A percentile compares a stretch with the other conserved stretches of the same genome.
Conservation (phyloP, 2,888 invertebrate genomes). For the Thalpophila matura region DNA sequence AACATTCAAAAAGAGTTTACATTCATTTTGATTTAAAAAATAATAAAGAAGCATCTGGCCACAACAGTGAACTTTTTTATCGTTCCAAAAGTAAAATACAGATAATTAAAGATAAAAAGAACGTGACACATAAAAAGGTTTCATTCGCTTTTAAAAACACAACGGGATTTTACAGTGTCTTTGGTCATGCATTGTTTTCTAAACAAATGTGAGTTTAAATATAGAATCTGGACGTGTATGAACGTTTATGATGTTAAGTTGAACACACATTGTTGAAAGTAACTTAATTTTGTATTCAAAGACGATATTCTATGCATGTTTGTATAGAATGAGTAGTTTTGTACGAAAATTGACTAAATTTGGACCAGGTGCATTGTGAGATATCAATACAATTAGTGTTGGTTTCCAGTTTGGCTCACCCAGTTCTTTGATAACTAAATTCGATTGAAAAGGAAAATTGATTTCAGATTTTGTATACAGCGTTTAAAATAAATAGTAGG, state of each 20-base stretch:
- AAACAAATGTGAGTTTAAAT: constrained; percentile 77
- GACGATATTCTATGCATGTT: neutral
- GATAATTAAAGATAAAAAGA: constrained; percentile 66
- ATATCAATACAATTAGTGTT: constrained; percentile 1
- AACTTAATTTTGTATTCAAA: constrained; percentile 19
- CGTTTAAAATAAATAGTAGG: constrained; percentile 29
- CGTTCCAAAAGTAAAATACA: constrained; percentile 57
- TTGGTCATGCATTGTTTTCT: constrained; percentile 84
- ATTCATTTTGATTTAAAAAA: neutral
- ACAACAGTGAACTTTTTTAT: constrained; percentile 36
- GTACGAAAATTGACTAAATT: too few relatives aligned
- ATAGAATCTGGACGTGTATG: constrained; percentile 60
- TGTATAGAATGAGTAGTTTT: too few relatives aligned
- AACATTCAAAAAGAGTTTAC: neutral
- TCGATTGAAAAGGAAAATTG: constrained; percentile 29
- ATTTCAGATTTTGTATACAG: constrained; percentile 34
- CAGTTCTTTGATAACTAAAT: constrained; percentile 21
- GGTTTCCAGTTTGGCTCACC: constrained; percentile 10
- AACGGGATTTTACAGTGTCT: constrained; percentile 67
- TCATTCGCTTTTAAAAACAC: constrained; percentile 50
- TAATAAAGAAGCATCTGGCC: constrained; percentile 34
- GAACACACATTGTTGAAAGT: constrained; percentile 10
- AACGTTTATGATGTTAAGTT: constrained; percentile 51
- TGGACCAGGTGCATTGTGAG: neutral
- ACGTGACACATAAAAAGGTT: constrained; percentile 57